phyloP scores from a whole-genome alignment of 2,888 invertebrate genomes.

The Seira sanloemensis region DNA sequence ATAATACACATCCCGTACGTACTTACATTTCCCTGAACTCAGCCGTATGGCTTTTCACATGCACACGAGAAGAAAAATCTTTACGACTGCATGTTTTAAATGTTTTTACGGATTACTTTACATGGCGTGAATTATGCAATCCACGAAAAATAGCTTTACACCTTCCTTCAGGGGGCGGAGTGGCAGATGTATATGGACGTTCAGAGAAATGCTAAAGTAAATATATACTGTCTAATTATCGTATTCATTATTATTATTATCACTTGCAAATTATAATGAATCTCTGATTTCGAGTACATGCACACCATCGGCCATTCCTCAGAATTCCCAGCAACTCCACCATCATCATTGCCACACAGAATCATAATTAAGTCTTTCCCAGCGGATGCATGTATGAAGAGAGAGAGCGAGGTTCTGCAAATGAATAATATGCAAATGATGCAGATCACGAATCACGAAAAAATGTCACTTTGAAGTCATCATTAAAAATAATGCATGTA shows the following conservation, averaged over 20 bases:
- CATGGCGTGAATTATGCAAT: constrained; percentile 29
- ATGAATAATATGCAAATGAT: not conserved
- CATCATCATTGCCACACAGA: no score
- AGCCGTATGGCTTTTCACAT: no score
- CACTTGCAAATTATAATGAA: not conserved
- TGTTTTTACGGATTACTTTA: not conserved
- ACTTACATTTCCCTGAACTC: no score
- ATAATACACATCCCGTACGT: constrained; percentile 20
- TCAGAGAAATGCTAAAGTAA: not conserved
- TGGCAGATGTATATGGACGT: not conserved
- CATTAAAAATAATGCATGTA: not conserved
- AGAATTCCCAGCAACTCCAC: not conserved
- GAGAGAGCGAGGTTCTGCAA: not conserved
- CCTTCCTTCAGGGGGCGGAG: not conserved
- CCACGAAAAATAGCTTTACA: constrained; percentile 1
- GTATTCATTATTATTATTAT: not conserved
- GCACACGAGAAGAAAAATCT: no score
- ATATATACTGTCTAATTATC: not conserved
- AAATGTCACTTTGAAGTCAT: not conserved
- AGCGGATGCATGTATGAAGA: not conserved
- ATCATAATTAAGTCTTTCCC: no score
- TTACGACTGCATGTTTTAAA: not conserved
- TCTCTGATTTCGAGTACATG: not conserved
- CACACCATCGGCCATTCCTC: not conserved
- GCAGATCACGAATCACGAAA: not conserved